Base-by-base conservation (phyloP, 2,888 invertebrate genomes). In the Hydroisotoma schaefferi region DNA sequence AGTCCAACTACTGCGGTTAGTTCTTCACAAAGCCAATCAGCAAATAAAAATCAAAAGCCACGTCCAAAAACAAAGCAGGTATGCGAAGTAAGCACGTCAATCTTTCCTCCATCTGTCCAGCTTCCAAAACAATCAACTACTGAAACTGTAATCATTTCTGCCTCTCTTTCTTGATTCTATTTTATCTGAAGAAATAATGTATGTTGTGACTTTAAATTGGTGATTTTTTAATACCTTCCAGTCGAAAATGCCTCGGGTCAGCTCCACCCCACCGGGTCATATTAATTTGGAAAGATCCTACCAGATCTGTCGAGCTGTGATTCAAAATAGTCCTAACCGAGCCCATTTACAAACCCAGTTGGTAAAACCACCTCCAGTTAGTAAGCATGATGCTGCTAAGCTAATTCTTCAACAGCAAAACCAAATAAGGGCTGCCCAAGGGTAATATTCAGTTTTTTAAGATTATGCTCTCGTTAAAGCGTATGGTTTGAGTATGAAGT, bases 231-330 rank as follows among this genome's bases (percentile, higher is more conserved):
- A n/a, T n/a, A n/a, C n/a, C n/a, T n/a, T n/a, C n/a, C 12, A 40
- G 26, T 26, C 22, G 20, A 53, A 53, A 40, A 27, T 53, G 22
- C 40, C 53, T n/a, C 20, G 40, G 26, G 6, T 15, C 22, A 23
- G 29, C n/a, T 40, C 53, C 3, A 40, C 46, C 52, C 63, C 63
- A 43, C 47, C 55, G 44, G 47, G 92, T 1, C 90, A 90, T 3
- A 90, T 94, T 33, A 94, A 95, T 78, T 79, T 94, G 56, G 94
- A 94, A 76, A 84, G 95, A 58, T 94, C 94, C 76, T 92, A 94
- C 78, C 94, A 94, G 79, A 95, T 95, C 73, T 80, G 79, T 71
- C 79, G 84, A 77, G 83, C 81, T 49, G 81, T 84, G n/a, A 90
- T 95, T 68, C 92, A 93, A 78, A 93, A 91, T 77, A 94, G 92